Conservation (phyloP, 2,888 invertebrate species). For the Argyresthia albistria region DNA sequence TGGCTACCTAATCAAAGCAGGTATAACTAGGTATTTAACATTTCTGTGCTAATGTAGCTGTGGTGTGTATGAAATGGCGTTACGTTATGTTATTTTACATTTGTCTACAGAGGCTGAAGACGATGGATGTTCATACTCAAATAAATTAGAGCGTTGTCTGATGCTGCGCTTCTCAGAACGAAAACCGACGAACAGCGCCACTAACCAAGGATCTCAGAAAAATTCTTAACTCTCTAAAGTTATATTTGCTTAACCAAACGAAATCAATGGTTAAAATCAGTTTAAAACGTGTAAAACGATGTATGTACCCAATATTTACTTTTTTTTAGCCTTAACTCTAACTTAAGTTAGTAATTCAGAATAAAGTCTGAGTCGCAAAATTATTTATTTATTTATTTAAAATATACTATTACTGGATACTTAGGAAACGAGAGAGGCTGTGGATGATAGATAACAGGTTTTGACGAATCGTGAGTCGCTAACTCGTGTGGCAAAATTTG, state of each 20-base stretch:
- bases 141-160: slow-evolving; percentile 55
- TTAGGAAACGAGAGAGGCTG: slow-evolving; percentile 53
- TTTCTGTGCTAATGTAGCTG: too few relatives aligned
- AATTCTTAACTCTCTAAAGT: neutral
- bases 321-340: neutral
- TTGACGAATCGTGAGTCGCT: slow-evolving; percentile 22
- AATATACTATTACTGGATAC: slow-evolving; percentile 51
- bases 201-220: neutral
- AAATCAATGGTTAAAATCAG: neutral
- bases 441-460: slow-evolving; percentile 43
- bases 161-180: slow-evolving; percentile 54
- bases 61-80: neutral
- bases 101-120: slow-evolving; percentile 52
- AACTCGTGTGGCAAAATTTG: slow-evolving; percentile 45
- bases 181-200: slow-evolving; percentile 13
- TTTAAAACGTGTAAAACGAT: too few relatives aligned
- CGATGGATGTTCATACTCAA: slow-evolving; percentile 60
- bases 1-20: too few relatives aligned
- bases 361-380: slow-evolving; percentile 25
- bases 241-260: neutral
- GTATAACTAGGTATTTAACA: too few relatives aligned
- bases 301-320: neutral
- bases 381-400: slow-evolving; percentile 11
- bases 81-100: neutral
- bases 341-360: slow-evolving; percentile 25